Conservation (phyloP, 2,113 vertebrate species). For the Bufo bufo region DNA sequence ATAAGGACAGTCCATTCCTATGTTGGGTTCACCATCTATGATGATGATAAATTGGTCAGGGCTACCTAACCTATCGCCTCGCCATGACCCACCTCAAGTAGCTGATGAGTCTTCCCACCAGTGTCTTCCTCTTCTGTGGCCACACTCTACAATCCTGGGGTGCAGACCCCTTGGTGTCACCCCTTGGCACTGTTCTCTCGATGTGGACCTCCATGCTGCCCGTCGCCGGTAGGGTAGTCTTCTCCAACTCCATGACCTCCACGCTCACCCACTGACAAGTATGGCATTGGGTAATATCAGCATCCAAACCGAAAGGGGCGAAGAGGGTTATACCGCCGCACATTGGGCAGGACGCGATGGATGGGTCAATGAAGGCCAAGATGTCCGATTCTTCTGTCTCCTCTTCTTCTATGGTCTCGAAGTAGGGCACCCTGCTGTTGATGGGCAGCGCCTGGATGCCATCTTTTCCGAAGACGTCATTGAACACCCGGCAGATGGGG, state of each 20-base stretch:
- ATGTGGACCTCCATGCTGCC: not conserved
- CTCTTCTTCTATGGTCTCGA: slow-evolving; percentile 41
- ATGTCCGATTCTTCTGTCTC: slow-evolving; percentile 29
- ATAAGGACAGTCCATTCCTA: too few species aligned
- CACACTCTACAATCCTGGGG: not conserved
- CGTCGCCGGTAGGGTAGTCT: too few species aligned
- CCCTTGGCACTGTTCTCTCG: not conserved
- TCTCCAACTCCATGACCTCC: slow-evolving; percentile 28
- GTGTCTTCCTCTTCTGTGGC: slow-evolving; percentile 1
- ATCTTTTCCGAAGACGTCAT: slow-evolving; percentile 48
- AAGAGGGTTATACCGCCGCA: slow-evolving; percentile 32
- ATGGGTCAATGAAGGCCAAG: slow-evolving; percentile 31
- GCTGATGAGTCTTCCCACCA: not conserved
- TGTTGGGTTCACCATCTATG: too few species aligned
- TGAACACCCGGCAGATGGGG: slow-evolving; percentile 51
- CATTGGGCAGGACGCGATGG: slow-evolving; percentile 28
- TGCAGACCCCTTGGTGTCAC: not conserved
- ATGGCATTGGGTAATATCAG: slow-evolving; percentile 52
- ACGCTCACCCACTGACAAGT: slow-evolving; percentile 46
- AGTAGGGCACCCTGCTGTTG: slow-evolving; percentile 47
- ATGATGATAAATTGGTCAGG: too few species aligned
- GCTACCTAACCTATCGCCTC: too few species aligned
- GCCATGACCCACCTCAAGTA: slow-evolving; percentile 38
- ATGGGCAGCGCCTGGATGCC: slow-evolving; percentile 48
- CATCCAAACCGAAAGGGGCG: slow-evolving; percentile 46